phyloP scores from a whole-genome alignment of 2,113 vertebrate genomes.

The Amphilophus citrinellus region DNA sequence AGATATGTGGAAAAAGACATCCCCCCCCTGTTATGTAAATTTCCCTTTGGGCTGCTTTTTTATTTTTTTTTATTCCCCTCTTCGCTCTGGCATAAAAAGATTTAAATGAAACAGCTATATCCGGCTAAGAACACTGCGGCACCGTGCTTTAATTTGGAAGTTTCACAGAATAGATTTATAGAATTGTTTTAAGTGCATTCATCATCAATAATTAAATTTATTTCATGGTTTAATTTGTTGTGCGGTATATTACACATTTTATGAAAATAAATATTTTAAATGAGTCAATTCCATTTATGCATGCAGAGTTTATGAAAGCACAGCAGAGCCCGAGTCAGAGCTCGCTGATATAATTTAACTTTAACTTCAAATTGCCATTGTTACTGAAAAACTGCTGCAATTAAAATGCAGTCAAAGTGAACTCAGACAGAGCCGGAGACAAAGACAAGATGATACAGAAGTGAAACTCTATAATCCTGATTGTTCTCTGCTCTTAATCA shows the following conservation, averaged over 20 bases:
- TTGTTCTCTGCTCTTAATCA: conserved; percentile 27
- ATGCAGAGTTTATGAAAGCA: background rate
- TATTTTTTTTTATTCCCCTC: background rate
- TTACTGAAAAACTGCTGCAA: conserved; percentile 12
- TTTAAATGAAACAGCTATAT: background rate
- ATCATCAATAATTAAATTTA: background rate
- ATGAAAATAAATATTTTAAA: conserved; percentile 13
- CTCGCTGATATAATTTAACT: background rate
- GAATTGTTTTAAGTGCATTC: background rate
- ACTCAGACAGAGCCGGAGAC: background rate
- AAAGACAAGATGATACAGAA: conserved; percentile 11
- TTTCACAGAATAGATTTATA: background rate
- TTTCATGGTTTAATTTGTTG: conserved; percentile 15
- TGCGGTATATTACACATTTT: conserved; percentile 8
- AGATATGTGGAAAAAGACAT: conserved; percentile 11
- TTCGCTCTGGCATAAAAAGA: background rate
- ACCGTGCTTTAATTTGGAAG: background rate
- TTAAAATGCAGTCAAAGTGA: background rate
- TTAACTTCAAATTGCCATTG: conserved; percentile 10
- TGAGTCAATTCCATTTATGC: conserved; percentile 1
- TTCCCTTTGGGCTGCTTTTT: background rate
- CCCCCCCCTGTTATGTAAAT: conserved; percentile 3
- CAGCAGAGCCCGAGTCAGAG: background rate
- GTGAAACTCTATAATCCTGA: conserved; percentile 13
- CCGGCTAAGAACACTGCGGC: background rate